Percentiles rank a stretch among this genome's conserved stretches.
phyloP scores from a whole-genome alignment of 2,797 vertebrate species.

The Lacerta viridis region DNA sequence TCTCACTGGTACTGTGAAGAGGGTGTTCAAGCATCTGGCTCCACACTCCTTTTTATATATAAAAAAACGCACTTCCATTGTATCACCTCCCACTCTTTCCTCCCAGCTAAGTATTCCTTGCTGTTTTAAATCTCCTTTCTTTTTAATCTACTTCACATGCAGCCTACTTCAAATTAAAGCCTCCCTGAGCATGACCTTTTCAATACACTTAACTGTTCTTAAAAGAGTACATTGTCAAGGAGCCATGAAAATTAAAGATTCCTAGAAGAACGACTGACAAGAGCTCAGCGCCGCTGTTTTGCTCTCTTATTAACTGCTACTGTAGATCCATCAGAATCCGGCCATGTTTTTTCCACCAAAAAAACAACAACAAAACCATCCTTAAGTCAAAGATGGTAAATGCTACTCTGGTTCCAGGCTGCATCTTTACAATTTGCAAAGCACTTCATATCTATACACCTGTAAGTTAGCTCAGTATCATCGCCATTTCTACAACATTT shows the following conservation, averaged over 20 bases:
- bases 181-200: neutral
- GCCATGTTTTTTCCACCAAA: neutral
- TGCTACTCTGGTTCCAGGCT: neutral
- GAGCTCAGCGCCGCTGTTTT: slow-evolving; percentile 19
- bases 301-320: neutral
- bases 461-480: neutral
- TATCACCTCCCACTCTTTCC: neutral
- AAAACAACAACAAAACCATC: too few relatives aligned
- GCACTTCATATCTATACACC: neutral
- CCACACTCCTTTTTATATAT: neutral
- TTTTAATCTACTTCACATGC: slow-evolving; percentile 12
- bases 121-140: slow-evolving; percentile 32
- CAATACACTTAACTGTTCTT: slow-evolving; percentile 25
- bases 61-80: slow-evolving; percentile 30
- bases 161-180: neutral
- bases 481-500: neutral
- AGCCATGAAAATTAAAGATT: slow-evolving; percentile 37
- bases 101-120: slow-evolving; percentile 18
- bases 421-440: neutral
- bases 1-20: neutral
- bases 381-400: neutral
- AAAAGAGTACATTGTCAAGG: slow-evolving; percentile 7
- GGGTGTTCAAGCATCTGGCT: slow-evolving; percentile 4
- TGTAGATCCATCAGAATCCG: neutral
- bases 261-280: slow-evolving; percentile 26